These are phyloP conservation scores for Nymphalis c-album DNA, from an alignment of 2,888 invertebrate genomes.

Conservation along the genomic window DNA sequence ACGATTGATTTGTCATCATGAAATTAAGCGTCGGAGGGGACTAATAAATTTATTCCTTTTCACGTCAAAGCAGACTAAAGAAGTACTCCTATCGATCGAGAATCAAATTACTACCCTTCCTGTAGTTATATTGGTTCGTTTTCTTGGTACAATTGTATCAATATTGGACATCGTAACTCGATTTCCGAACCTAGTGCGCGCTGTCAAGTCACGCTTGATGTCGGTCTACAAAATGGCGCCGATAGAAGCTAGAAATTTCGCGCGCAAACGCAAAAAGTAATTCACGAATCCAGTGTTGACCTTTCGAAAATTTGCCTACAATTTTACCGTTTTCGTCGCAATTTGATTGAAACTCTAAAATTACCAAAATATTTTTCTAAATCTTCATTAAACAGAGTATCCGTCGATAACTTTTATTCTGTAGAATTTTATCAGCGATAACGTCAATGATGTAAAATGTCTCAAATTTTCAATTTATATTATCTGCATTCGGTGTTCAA, in stretches of 20 bases:
- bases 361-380: neutral
- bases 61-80: conserved; percentile 44
- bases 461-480: neutral
- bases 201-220: conserved; percentile 54
- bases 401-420: no score
- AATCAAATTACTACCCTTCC: conserved; percentile 57
- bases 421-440: neutral
- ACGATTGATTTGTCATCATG: conserved; percentile 30
- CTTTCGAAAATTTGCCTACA: neutral
- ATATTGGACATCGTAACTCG: conserved; percentile 73
- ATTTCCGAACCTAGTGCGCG: conserved; percentile 60
- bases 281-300: neutral
- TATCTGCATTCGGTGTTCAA: neutral
- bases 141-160: conserved; percentile 74
- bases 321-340: neutral
- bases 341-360: neutral
- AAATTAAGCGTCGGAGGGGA: conserved; percentile 33
- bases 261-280: conserved; percentile 15
- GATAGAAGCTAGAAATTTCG: conserved; percentile 36
- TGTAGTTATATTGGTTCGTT: conserved; percentile 60
- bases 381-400: neutral
- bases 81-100: conserved; percentile 50
- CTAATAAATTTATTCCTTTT: conserved; percentile 46
- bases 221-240: conserved; percentile 52
- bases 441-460: neutral